Base-by-base conservation (phyloP, 2,113 vertebrate genomes). In the Engystomops pustulosus region DNA sequence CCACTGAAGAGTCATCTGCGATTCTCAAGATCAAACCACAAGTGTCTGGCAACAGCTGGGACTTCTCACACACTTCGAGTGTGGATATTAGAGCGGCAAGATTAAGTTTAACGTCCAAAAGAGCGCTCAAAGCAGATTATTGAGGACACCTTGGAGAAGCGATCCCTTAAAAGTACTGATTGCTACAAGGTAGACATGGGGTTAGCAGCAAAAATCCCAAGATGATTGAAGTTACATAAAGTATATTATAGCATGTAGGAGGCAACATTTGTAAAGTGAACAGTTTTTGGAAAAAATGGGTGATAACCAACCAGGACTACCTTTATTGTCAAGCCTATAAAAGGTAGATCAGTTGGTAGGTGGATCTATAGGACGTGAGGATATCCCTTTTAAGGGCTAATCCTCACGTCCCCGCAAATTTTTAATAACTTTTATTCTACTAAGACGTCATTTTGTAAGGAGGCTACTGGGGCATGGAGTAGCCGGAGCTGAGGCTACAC, bases 1-100 rank as follows among this genome's bases (percentile, higher is more conserved):
- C 49, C 51, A n/a, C 68, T 81, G 53, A 81, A 81, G 49, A 81
- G 80, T 81, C 80, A 81, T 81, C 67, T 81, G 80, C 34, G 49
- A 71, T 36, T 58, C 80, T 71, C 47, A 23, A 81, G 80, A 81
- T 81, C 68, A 81, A 81, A 81, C 80, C 65, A 71, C 68, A 81
- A 71, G 80, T 81, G 80, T 58, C 34, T 58, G 49, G 45, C 80
- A 58, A 6, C 80, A 71, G 80, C 80, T 72, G 80, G 80, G 80
- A 44, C 58, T 71, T 55, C 67, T 81, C 70, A 58, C 12, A 41
- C 70, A 49, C 80, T 20, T 72, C 49, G 32, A 71, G 80, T 71
- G 68, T 72, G 80, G 80, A 72, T 81, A 81, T 81, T 81, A 81
- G 34, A 81, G 49, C 60, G n/a, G 47, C 41, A 9, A 38, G 65